Conservation (phyloP, 2,888 invertebrate species). For the Nymphalis polychloros region DNA sequence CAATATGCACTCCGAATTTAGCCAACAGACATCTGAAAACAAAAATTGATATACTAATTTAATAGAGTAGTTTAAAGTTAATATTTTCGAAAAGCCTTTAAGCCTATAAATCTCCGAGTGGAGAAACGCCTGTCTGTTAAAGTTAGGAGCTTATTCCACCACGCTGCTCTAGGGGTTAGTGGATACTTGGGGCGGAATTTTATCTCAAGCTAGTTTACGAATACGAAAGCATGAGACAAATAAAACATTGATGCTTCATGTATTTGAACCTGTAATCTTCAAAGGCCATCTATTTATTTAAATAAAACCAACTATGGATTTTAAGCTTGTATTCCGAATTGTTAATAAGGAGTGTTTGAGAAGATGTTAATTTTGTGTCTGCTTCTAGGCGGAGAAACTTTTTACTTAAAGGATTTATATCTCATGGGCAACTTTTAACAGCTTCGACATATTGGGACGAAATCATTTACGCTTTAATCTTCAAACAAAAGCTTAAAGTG, state of each 20-base stretch:
- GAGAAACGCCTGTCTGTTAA: no score
- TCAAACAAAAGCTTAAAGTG: not conserved
- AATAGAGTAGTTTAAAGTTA: not conserved
- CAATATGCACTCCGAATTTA: conserved; percentile 62
- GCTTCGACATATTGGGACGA: not conserved
- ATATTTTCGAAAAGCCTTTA: no score
- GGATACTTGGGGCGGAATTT: no score
- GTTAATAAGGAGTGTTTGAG: not conserved
- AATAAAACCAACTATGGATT: not conserved
- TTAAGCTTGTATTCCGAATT: not conserved
- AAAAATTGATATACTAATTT: conserved; percentile 23
- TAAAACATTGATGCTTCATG: no score
- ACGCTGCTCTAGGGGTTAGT: no score
- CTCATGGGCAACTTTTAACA: not conserved
- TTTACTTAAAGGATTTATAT: not conserved
- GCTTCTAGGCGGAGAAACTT: not conserved
- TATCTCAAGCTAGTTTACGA: no score
- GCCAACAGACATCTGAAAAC: conserved; percentile 44
- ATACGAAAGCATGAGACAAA: no score
- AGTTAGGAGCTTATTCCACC: no score
- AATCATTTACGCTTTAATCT: not conserved
- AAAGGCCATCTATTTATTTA: not conserved
- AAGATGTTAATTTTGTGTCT: not conserved
- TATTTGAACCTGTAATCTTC: no score
- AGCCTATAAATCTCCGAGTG: no score